Evolutionary conservation across 2,113 vertebrate species (phyloP), one percentile per base, ranked within the genome.

Genomic region (Proteles cristata): DNA sequence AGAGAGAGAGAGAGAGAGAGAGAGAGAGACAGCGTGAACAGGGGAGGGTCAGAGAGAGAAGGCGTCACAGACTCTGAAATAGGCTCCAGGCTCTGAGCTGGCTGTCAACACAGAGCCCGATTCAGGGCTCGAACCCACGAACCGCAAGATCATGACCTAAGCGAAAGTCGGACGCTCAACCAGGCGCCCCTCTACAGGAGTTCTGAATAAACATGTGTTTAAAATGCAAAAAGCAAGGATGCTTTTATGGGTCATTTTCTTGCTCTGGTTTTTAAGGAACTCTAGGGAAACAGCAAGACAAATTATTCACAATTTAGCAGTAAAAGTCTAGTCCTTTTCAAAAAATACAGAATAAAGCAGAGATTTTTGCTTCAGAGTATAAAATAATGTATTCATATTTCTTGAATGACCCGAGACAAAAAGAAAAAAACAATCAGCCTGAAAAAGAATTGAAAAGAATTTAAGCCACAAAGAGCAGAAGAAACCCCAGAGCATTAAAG

Each of bases 341-440:
- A 97, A 95, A 66, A 76, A 83, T 35, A 96, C 61, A 68, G 28
- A 84, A 71, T 80, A 65, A 91, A 92, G 80, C 19, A 80, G 63
- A 55, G 73, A 90, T 5, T 65, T 97, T 85, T 93, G 53, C n/a
- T 94, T 90, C 81, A 45, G 28, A 97, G 63, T 53, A 14, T 90
- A 93, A 96, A 71, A 50, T 26, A 17, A 76, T 61, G 25, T 84
- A 65, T 61, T 93, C 63, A 28, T 63, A 79, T 55, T 48, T 90
- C 66, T 95, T 88, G 66, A 39, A 33, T 87, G 23, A 96, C 9
- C 33, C 35, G 26, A 79, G 68, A 95, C 33, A 81, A 86, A 85
- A 74, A 73, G 2, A 31, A 35, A 21, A 71, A 61, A 48, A 92
- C 82, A 55, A 66, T 58, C 73, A 84, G 68, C 33, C 50, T 50